Base-by-base conservation (phyloP, 2,113 vertebrate genomes). In the Herpailurus yagouaroundi region DNA sequence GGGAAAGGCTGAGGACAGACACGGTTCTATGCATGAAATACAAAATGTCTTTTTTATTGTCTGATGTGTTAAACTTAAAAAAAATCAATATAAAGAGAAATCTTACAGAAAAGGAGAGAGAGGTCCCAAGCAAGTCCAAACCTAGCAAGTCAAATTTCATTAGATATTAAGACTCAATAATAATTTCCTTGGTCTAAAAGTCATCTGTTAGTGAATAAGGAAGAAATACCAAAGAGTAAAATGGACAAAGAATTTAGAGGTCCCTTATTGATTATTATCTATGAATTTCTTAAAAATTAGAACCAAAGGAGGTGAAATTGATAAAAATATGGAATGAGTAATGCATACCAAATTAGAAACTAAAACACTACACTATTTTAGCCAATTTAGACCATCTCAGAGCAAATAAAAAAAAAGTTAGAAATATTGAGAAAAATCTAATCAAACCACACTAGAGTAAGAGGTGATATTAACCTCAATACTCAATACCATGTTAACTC, bases 141-240 rank as follows among this genome's bases (percentile, higher is more conserved):
- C 14, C 9, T 33, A 87, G 19, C 33, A 63, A 87, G n/a, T 29
- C 41, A 85, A 87, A 87, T 63, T 80, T 10, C 52, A 52, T 55
- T 63, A 71, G 38, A 38, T 25, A 7, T 33, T 38, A 87, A 79
- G 71, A 5, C 45, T 64, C 41, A 94, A 18, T 3, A 79, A 36
- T 57, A 38, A 82, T 50, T 38, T 38, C 82, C 38, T 93, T 50
- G 38, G 33, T 19, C 48, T 77, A 88, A 91, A 93, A 68, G 31
- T 93, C 66, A 94, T 48, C 23, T 68, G 13, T 57, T 79, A 74
- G 27, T 89, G 38, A 93, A 85, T 15, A 76, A 73, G 77, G 88
- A 71, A 79, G 64, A 92, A 84, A 94, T 87, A 41, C 68, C 38
- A 84, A 89, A 50, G 80, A 85, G 12, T 74, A 36, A 97, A 92